Base-by-base conservation (phyloP, 2,797 vertebrate species). In the Ctenosaura bakeri region DNA sequence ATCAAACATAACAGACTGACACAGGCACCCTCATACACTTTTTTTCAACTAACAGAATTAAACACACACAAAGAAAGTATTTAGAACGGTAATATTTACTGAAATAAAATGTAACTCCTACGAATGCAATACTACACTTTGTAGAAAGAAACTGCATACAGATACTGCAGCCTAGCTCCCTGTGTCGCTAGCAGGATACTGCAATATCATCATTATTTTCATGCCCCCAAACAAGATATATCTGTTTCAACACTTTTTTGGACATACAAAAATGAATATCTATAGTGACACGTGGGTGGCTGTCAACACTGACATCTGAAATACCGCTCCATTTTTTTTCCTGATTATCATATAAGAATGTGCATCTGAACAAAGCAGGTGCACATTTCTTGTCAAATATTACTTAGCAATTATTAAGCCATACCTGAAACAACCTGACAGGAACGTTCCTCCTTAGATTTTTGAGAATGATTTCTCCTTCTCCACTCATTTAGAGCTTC, bases 401-500 rank as follows among this genome's bases (percentile, higher is more conserved):
- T 1, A 26, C 22, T 32, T 54, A 66, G 89, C 38, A 66, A 56
- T 42, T 90, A 22, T 20, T 81, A 85, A 82, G 1, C 0, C 73
- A 4, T 96, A 99, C 98, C 98, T 98, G 97, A 18, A 92, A 76
- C 90, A 76, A 83, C 82, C 76, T 92, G 86, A 4, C 64, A 54
- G 50, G 91, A 87, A 77, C 0, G 90, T 52, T 85, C 94, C 0
- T 85, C 29, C 42, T 89, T 89, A n/a, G 8, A 56, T 14, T 73
- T 92, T 66, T 69, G 12, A 18, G 81, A 64, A 79, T 46, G 0
- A 84, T 29, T 69, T 46, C 92, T 88, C 88, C 86, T 94, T 93
- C 98, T 98, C 98, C 98, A 98, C 0, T 97, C 96, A 83, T 91
- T 95, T 87, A 99, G 93, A 85, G 95, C 98, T 83, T 98, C 97